These are phyloP conservation scores for Varecia variegata DNA, from an alignment of 2,797 vertebrate species.

Conservation along the genomic window DNA sequence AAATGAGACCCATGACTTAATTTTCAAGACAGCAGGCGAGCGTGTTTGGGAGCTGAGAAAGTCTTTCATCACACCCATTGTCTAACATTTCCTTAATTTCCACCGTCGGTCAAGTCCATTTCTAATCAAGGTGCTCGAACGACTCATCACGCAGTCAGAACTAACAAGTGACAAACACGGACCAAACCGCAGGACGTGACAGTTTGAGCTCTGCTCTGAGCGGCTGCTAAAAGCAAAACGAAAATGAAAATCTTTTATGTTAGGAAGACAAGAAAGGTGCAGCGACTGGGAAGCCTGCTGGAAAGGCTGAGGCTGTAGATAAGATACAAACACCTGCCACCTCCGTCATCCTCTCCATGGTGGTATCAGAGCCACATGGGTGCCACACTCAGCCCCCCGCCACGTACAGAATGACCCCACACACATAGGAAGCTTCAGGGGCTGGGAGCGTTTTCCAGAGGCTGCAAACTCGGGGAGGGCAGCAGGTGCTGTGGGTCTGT, in stretches of 20 bases:
- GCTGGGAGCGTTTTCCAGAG: background rate
- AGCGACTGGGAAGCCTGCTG: background rate
- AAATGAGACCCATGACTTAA: background rate
- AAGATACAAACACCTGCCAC: background rate
- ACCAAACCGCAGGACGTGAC: background rate
- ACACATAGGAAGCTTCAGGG: background rate
- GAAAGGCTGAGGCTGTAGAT: background rate
- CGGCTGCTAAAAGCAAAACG: background rate
- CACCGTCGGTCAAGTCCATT: background rate
- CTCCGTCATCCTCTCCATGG: background rate
- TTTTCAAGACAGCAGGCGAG: background rate
- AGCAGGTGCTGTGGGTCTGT: background rate
- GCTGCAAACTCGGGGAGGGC: background rate
- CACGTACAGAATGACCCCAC: background rate
- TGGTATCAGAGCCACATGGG: fast-evolving
- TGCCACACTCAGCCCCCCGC: background rate
- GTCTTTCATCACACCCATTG: background rate
- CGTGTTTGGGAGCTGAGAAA: background rate
- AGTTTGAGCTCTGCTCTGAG: background rate
- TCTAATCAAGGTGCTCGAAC: conserved; percentile 18
- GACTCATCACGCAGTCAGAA: background rate
- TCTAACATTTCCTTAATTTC: background rate
- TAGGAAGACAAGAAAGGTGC: background rate
- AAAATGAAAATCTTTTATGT: background rate
- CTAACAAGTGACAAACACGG: background rate